Percentiles rank a stretch among this genome's conserved stretches.
Conservation (phyloP, 2,888 invertebrate genomes). For the Dasysyrphus tricinctus region DNA sequence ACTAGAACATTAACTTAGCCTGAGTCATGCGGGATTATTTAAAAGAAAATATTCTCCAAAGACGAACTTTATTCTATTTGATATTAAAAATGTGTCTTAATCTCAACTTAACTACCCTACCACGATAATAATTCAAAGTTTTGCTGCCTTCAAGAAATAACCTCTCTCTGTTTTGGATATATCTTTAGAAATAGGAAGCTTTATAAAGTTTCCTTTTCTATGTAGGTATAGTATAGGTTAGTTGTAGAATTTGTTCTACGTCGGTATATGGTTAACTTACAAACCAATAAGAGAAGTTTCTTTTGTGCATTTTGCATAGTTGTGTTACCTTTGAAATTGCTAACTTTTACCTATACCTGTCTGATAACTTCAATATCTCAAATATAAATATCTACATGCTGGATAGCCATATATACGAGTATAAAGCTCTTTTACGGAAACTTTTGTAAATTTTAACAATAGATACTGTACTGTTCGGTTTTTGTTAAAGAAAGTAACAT, state of each 20-base stretch:
- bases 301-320: not conserved
- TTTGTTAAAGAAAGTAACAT: slow-evolving; percentile 6
- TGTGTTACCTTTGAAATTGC: not conserved
- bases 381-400: not conserved
- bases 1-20: not conserved
- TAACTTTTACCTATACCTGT: not conserved
- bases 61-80: not conserved
- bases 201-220: not conserved
- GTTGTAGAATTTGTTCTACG: not conserved
- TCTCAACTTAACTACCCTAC: not conserved
- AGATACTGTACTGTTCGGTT: not conserved
- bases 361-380: slow-evolving; percentile 14
- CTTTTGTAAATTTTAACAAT: not conserved
- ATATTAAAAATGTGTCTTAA: not conserved
- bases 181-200: not conserved
- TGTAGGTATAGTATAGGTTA: not conserved
- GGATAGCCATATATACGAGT: not conserved
- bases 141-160: not conserved
- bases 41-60: not conserved
- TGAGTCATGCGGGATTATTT: no score
- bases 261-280: not conserved
- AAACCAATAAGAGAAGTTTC: not conserved
- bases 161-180: not conserved
- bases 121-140: not conserved
- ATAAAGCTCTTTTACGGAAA: not conserved